A percentile compares a stretch with the other conserved stretches of the same genome.
phyloP scores from a whole-genome alignment of 2,888 invertebrate species.

The Mythimna ferrago region DNA sequence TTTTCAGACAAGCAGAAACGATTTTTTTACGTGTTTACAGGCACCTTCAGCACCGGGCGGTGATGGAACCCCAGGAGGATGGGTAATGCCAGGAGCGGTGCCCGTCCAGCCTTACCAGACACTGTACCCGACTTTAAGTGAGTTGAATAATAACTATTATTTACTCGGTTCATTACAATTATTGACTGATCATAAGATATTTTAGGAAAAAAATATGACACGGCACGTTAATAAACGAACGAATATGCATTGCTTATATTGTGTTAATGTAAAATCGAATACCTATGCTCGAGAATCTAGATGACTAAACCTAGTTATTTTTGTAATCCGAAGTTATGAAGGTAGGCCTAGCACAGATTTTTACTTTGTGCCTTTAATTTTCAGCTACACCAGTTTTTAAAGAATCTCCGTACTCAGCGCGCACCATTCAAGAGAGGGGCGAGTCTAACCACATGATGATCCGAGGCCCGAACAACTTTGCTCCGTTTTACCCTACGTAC shows the following conservation, averaged over 20 bases:
- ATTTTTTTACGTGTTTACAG: constrained; percentile 56
- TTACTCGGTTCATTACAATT: too few relatives aligned
- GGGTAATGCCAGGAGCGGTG: constrained; percentile 78
- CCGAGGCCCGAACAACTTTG: constrained; percentile 86
- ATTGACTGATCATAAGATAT: too few relatives aligned
- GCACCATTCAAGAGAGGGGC: constrained; percentile 91
- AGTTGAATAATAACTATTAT: constrained; percentile 64
- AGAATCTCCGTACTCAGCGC: constrained; percentile 91
- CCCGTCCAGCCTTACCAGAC: constrained; percentile 80
- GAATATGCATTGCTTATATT: too few relatives aligned
- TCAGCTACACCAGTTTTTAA: constrained; percentile 93
- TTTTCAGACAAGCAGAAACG: neutral
- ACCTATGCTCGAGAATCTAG: neutral
- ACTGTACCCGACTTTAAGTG: constrained; percentile 85
- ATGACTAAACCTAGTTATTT: neutral
- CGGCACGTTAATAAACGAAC: too few relatives aligned
- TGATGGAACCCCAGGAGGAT: constrained; percentile 77
- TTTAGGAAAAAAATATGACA: too few relatives aligned
- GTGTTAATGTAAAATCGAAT: neutral
- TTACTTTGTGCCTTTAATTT: constrained; percentile 53
- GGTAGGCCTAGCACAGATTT: neutral
- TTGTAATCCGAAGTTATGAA: neutral
- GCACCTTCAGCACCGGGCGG: constrained; percentile 71
- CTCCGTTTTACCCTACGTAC: constrained; percentile 92
- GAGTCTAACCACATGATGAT: constrained; percentile 91